phyloP scores from a whole-genome alignment of 2,113 vertebrate genomes.

The Urocynchramus pylzowi region DNA sequence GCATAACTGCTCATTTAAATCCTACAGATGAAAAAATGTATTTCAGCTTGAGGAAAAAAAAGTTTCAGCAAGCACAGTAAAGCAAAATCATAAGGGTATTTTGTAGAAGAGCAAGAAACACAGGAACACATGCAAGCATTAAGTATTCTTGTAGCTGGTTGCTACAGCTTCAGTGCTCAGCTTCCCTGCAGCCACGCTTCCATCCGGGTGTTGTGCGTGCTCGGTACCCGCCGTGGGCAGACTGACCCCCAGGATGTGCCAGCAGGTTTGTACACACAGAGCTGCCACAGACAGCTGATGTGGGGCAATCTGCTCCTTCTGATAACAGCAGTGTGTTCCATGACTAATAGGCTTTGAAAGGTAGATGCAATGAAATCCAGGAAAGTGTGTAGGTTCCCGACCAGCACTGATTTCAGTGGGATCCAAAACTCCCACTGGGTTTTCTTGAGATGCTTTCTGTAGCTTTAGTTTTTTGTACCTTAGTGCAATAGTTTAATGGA shows the following conservation, averaged over 20 bases:
- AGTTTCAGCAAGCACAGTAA: not conserved
- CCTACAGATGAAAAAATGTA: not conserved
- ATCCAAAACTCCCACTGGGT: not conserved
- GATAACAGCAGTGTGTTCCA: not conserved
- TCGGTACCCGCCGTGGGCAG: rapidly evolving
- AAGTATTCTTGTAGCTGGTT: not conserved
- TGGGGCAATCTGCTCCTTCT: not conserved
- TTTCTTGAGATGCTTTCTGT: not conserved
- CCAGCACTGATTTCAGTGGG: not conserved
- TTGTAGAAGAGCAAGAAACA: not conserved
- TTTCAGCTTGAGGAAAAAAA: not conserved
- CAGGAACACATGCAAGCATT: not conserved
- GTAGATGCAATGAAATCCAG: not conserved
- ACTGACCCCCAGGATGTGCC: not conserved
- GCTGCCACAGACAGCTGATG: not conserved
- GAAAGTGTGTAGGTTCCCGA: not conserved
- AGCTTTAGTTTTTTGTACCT: not conserved
- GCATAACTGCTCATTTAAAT: not conserved
- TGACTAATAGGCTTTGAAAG: not conserved
- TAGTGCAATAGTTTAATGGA: not conserved
- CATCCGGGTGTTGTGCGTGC: not conserved
- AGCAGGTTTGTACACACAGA: not conserved
- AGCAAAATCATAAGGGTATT: not conserved
- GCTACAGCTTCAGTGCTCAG: not conserved
- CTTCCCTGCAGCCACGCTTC: not conserved